Evolutionary conservation across 2,888 invertebrate genomes (phyloP), one percentile per base, ranked within the genome.

Genomic region (Apeira syringaria): DNA sequence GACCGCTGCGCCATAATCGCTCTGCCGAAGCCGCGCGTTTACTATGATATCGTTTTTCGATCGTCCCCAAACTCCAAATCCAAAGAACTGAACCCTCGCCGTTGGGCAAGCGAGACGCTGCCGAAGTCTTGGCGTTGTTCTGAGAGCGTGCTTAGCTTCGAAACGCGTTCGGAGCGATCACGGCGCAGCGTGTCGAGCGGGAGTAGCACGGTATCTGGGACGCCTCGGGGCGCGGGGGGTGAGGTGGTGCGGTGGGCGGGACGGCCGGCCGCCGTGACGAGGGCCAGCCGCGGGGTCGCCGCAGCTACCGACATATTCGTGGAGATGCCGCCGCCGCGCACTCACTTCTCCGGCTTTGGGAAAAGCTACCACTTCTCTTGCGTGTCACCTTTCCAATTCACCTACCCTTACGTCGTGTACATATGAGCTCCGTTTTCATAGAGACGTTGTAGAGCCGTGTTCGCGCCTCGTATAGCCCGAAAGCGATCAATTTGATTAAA

Each of bases 341-440:
- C 82, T 61, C 86, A 83, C 83, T 89, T 89, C 63, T 76, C 89
- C 56, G 86, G 87, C 80, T 88, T 89, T 73, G 89, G 89, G 68
- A 87, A 88, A 59, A 88, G 86, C 68, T 89, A 89, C 78, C 89
- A 89, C 72, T 87, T 81, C 86, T 89, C 89, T 75, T 89, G 89
- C 74, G 89, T 89, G 74, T 89, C 89, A 61, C 89, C 89, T 48
- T 89, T 89, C 66, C 85, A 88, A 54, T 89, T 89, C 65, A 85
- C 80, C 6, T 89, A 88, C 58, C 89, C 89, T 3, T 80, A 89
- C 57, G 86, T 89, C 37, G 89, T 89, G 7, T 89, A 88, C 53
- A 89, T 89, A 60, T 89, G 70, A 86, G 66, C 30, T 46, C 35
- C 39, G 44, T 46, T 33, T 29, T 35, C 31, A 29, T 44, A 5